Base-by-base conservation (phyloP, 2,888 invertebrate genomes). In the Xanthia icteritia region DNA sequence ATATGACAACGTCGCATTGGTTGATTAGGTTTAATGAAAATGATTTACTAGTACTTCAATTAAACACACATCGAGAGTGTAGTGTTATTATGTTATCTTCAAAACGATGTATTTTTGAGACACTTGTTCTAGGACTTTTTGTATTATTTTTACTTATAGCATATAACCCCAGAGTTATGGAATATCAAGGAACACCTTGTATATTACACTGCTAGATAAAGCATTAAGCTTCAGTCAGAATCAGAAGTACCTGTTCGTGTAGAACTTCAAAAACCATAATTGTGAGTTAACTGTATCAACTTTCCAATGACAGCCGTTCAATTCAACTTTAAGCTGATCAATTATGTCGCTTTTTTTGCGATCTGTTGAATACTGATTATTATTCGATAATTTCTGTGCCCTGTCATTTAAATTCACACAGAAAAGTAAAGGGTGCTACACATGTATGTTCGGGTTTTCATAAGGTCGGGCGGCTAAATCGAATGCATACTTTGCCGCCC, bases 271-370 rank as follows among this genome's bases (percentile, higher is more conserved):
- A 81, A 51, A 9, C 17, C 42, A n/a, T 82, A 76, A 82, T 60
- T 75, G 27, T 54, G 45, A 54, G 54, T 48, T 58, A 79, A 79
- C 82, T 79, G 17, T 82, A 79, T 31, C 78, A 76, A 81, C 78
- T 79, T 82, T 79, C 82, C 82, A 79, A 56, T 66, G 45, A 45
- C 31, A 51, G 15, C 15, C 17, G 9, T 36, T 36, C 64, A 6
- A 45, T 51, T 79, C 17, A 75, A 56, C 64, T 65, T 76, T 76
- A 23, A 15, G 23, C 27, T 42, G 72, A 79, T 79, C 58, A 51
- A 71, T 60, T 79, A 77, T 51, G 17, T 71, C 15, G 36, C 5
- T 27, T 58, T 42, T n/a, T 39, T n/a, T 6, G 6, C 39, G 6
- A 39, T 27, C 2, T 20, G 27, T 51, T 20, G 0, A 73, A 58